Conservation (phyloP, 2,797 vertebrate genomes). For the Onychomys leucogaster region DNA sequence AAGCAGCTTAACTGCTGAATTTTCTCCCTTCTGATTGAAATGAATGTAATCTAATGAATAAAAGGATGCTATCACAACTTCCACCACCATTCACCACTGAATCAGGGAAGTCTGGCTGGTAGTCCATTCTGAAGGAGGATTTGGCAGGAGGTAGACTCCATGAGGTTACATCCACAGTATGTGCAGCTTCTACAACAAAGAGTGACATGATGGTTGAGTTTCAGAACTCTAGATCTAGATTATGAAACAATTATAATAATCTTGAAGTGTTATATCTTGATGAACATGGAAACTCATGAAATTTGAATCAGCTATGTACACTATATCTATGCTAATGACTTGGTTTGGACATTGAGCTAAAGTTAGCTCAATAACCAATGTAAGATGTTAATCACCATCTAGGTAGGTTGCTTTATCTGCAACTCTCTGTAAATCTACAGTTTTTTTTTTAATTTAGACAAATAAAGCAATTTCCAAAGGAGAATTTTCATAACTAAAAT, state of each 20-base stretch:
- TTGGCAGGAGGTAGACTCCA: background rate
- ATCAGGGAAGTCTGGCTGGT: background rate
- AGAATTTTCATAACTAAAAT: conserved; percentile 26
- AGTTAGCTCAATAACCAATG: too few species aligned
- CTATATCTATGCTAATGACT: background rate
- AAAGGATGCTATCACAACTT: conserved; percentile 8
- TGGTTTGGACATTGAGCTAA: background rate
- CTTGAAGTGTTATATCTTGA: background rate
- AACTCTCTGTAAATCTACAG: background rate
- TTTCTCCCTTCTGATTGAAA: background rate
- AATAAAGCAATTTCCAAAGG: background rate
- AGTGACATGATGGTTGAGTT: background rate
- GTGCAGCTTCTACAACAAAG: background rate
- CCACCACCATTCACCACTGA: conserved; percentile 9
- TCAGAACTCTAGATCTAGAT: conserved; percentile 35
- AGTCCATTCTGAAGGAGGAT: background rate
- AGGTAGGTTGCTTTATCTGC: background rate
- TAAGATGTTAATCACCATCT: background rate
- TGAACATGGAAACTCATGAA: background rate
- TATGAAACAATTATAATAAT: background rate
- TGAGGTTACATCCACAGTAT: background rate
- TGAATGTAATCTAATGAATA: background rate
- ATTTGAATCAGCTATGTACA: background rate
- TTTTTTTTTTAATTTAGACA: background rate
- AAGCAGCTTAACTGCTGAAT: conserved; percentile 21